Conservation (phyloP, 1,140 invertebrate species). For the Goniozus legneri region DNA sequence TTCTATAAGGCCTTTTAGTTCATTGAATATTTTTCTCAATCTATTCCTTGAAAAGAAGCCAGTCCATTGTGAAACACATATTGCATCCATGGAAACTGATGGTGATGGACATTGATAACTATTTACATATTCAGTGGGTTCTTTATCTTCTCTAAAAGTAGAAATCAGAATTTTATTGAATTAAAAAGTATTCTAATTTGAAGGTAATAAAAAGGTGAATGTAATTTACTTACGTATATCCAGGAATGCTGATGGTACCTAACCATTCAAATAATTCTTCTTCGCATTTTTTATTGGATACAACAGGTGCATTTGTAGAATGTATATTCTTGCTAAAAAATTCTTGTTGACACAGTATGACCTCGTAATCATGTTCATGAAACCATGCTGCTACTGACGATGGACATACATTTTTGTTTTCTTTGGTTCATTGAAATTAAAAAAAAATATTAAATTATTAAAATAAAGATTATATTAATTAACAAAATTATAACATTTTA, state of each 20-base stretch:
- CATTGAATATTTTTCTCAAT: conserved; percentile 43
- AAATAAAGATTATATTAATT: not conserved
- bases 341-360: conserved; percentile 48
- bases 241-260: conserved; percentile 51
- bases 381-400: conserved; percentile 63
- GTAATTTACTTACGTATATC: conserved; percentile 43
- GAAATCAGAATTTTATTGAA: not conserved
- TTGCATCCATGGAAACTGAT: conserved; percentile 33
- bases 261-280: conserved; percentile 58
- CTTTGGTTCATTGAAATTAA: conserved; percentile 17
- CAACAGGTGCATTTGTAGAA: conserved; percentile 42
- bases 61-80: conserved; percentile 49
- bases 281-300: conserved; percentile 28
- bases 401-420: conserved; percentile 55
- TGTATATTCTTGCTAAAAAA: conserved; percentile 34
- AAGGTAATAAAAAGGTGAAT: not conserved
- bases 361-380: conserved; percentile 42
- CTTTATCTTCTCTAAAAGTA: conserved; percentile 25
- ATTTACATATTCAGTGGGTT: conserved; percentile 38
- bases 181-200: not conserved
- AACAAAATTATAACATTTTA: no score
- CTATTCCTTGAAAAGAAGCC: conserved; percentile 54
- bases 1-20: conserved; percentile 35
- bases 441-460: conserved; percentile 10
- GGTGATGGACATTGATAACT: conserved; percentile 42